phyloP scores from a whole-genome alignment of 2,888 invertebrate genomes.

The Dolichopus griseipennis region DNA sequence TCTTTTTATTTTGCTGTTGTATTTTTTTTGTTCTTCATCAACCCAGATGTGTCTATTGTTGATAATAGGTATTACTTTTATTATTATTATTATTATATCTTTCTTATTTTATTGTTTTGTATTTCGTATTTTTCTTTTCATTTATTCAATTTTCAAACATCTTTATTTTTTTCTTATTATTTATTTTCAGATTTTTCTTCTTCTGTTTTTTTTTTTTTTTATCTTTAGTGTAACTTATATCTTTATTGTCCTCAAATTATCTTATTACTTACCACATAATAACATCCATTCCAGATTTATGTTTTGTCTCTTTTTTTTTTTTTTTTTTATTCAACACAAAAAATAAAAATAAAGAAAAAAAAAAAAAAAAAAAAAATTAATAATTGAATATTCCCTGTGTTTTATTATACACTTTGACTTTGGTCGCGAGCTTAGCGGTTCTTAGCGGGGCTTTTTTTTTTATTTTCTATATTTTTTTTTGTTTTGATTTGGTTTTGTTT shows the following conservation, averaged over 20 bases:
- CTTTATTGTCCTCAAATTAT: constrained; percentile 5
- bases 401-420: neutral
- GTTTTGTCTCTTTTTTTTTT: neutral
- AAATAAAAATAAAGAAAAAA: no score
- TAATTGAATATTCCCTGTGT: neutral
- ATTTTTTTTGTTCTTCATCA: no score
- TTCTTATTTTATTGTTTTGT: neutral
- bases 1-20: no score
- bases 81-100: no score
- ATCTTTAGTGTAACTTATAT: neutral
- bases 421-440: neutral
- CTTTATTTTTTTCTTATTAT: neutral
- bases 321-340: no score
- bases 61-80: no score
- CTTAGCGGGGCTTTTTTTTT: no score
- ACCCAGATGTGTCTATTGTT: no score
- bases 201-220: no score
- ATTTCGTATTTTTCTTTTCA: neutral
- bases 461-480: neutral
- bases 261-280: constrained; percentile 6
- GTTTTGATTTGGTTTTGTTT: no score
- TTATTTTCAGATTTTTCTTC: neutral
- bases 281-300: neutral
- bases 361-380: no score
- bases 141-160: neutral